Evolutionary conservation across 2,888 invertebrate genomes (phyloP).

Genomic region (Chrysolina haemoptera): DNA sequence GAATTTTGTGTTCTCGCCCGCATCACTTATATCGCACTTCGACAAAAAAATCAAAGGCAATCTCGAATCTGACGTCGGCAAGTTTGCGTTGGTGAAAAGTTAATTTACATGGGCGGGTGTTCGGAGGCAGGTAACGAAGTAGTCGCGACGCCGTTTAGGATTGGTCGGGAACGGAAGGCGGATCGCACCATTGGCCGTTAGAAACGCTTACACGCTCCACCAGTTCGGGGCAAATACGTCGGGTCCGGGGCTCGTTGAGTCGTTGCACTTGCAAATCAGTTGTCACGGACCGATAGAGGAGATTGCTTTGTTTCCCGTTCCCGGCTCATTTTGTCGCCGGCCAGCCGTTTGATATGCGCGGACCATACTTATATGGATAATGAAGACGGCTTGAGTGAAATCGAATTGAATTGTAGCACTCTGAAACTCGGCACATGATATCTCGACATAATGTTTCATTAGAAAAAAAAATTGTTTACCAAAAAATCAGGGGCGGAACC

Average conservation of each 20-base stretch:
- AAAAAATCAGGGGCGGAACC: no score
- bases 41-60: not conserved
- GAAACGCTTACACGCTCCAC: slow-evolving; percentile 64
- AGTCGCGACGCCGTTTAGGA: slow-evolving; percentile 47
- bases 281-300: not conserved
- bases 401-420: no score
- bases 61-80: not conserved
- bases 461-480: no score
- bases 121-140: slow-evolving; percentile 49
- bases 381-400: no score
- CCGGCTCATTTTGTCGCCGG: no score
- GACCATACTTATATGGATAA: no score
- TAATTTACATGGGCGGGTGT: slow-evolving; percentile 52
- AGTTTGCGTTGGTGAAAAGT: slow-evolving; percentile 24
- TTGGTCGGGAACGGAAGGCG: slow-evolving; percentile 56
- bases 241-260: no score
- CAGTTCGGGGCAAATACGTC: slow-evolving; percentile 49
- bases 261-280: slow-evolving; percentile 18
- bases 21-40: no score
- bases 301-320: not conserved
- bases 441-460: no score
- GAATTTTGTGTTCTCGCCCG: no score
- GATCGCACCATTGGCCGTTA: slow-evolving; percentile 62
- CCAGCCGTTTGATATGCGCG: no score
- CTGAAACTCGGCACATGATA: no score